Percentiles rank a stretch among this genome's conserved stretches.
Conservation (phyloP, 2,113 vertebrate genomes). For the Caracal caracal region DNA sequence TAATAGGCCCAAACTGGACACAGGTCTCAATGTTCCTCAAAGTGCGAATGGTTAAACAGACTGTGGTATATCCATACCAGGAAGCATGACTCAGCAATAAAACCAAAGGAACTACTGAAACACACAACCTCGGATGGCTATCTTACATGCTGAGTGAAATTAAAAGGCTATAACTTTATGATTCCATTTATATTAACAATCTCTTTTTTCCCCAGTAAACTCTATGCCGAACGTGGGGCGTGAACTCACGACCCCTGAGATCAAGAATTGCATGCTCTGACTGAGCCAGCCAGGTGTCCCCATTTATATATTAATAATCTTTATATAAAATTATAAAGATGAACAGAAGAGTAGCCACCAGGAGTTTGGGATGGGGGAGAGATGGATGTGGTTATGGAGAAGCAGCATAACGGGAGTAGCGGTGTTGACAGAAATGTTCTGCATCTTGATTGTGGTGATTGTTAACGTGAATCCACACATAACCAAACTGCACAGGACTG, state of each 20-base stretch:
- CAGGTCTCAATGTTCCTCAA: not conserved
- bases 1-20: not conserved
- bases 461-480: not conserved
- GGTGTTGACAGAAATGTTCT: not conserved
- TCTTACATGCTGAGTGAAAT: not conserved
- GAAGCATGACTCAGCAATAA: not conserved
- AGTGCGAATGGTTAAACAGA: not conserved
- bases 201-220: not conserved
- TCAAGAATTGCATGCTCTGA: not conserved
- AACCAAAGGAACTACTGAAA: not conserved
- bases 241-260: not conserved
- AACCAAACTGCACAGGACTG: not conserved
- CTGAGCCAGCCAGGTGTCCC: not conserved
- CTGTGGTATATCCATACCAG: not conserved
- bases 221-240: not conserved
- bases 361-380: not conserved
- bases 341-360: not conserved
- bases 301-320: not conserved
- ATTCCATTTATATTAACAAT: not conserved
- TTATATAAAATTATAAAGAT: not conserved
- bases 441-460: not conserved
- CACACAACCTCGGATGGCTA: not conserved
- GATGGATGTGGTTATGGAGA: not conserved
- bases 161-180: not conserved
- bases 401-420: not conserved